phyloP scores from a whole-genome alignment of 2,113 vertebrate genomes.

The Ploceus nigricollis region DNA sequence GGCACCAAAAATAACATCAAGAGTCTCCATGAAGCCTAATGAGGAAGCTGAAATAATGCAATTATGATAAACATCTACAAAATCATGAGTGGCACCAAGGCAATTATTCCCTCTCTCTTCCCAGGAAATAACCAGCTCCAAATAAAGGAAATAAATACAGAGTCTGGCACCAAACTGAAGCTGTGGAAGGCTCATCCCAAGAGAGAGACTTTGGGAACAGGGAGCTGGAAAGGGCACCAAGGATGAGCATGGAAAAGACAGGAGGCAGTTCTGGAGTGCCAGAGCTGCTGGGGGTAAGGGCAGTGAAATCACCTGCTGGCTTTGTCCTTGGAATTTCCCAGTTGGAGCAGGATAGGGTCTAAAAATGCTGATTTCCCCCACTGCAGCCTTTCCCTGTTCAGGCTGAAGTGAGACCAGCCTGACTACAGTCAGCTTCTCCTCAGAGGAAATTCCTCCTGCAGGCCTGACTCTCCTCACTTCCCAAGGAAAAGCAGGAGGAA shows the following conservation, averaged over 20 bases:
- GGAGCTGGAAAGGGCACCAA: background rate
- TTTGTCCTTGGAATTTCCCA: background rate
- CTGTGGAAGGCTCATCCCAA: background rate
- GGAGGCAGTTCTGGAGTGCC: background rate
- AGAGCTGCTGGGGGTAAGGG: background rate
- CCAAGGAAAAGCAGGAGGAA: background rate
- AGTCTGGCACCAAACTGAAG: background rate
- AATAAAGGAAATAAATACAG: background rate
- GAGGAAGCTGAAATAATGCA: background rate
- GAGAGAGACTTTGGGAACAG: fast-evolving
- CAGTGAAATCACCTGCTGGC: background rate
- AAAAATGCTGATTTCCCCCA: background rate
- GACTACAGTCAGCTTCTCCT: background rate
- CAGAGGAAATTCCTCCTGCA: background rate
- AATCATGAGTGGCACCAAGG: background rate
- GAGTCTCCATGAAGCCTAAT: background rate
- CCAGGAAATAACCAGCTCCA: background rate
- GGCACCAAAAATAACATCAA: background rate
- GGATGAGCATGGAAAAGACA: background rate
- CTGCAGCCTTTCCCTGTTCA: background rate
- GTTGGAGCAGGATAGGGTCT: fast-evolving
- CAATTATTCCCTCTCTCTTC: background rate
- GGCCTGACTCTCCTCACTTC: background rate
- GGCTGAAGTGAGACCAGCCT: background rate
- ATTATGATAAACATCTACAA: background rate